These are phyloP conservation scores for Himantopus leucocephalus DNA, from an alignment of 2,113 vertebrate genomes.

Conservation along the genomic window DNA sequence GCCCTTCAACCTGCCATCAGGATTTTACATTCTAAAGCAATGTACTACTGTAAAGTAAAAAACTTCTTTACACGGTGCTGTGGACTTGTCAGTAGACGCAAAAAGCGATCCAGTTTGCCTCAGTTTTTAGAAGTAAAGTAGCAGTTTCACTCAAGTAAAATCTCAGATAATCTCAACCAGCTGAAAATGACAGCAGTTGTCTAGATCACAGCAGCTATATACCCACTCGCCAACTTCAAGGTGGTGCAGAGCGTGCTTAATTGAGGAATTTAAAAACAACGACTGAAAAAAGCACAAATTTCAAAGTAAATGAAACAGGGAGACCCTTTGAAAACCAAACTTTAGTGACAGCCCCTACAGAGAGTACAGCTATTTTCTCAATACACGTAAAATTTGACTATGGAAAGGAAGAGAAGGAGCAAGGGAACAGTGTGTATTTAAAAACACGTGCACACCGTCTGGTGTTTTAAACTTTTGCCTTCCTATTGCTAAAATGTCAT, in stretches of 20 bases:
- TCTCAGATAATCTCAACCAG: conserved; percentile 26
- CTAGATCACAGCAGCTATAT: conserved; percentile 28
- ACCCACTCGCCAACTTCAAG: conserved; percentile 39
- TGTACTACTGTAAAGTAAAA: neutral
- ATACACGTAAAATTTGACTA: conserved; percentile 32
- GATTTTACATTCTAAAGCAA: neutral
- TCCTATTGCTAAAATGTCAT: conserved; percentile 76
- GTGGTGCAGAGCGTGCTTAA: conserved; percentile 38
- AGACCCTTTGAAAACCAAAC: conserved; percentile 51
- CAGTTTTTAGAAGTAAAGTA: conserved; percentile 40
- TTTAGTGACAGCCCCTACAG: conserved; percentile 47
- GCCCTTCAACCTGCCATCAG: neutral
- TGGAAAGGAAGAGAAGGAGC: conserved; percentile 16
- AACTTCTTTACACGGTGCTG: neutral
- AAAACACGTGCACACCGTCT: conserved; percentile 43
- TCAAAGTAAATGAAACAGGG: conserved; percentile 52
- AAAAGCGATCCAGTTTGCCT: conserved; percentile 5
- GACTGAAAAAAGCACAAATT: conserved; percentile 44
- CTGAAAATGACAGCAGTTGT: conserved; percentile 55
- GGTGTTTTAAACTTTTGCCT: conserved; percentile 73
- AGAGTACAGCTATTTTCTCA: conserved; percentile 44
- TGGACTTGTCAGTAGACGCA: neutral
- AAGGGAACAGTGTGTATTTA: conserved; percentile 11
- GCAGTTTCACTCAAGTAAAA: conserved; percentile 19
- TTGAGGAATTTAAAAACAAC: conserved; percentile 57